Base-by-base conservation (phyloP, 2,113 vertebrate species). In the Microcebus ravelobensis region DNA sequence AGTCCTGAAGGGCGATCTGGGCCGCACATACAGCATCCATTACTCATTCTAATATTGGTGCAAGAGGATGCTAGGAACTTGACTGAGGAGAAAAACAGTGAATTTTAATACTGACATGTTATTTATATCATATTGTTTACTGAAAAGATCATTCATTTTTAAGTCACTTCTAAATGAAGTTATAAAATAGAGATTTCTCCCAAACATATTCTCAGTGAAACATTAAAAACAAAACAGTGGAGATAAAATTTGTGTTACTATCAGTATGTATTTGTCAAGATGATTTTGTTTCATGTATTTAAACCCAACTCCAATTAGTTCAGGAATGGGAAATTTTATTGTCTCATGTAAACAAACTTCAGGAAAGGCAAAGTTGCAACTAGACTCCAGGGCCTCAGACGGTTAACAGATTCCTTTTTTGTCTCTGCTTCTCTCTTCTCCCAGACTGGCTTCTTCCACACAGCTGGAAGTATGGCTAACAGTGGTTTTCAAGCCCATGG, bases 131-230 rank as follows among this genome's bases (percentile, higher is more conserved):
- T 74, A 21, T 29, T 65, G 65, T 94, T 73, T 68, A 67, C 34
- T 7, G 39, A 90, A 90, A 95, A 81, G 48, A 68, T 87, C 0
- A 73, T 57, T 94, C 52, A 55, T 55, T 55, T 90, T 80, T 20
- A 94, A 76, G n/a, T 84, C 7, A 67, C 52, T 77, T 29, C 82
- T 50, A 71, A 87, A 13, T 50, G 23, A n/a, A 85, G 34, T 1
- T 45, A 5, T 87, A 68, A 87, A 89, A 91, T 59, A 50, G 45
- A 59, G 87, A 50, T 34, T 52, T 6, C 31, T 11, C 34, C 36
- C 18, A 92, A 84, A 59, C 57, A 70, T 12, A 25, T 39, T 87
- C 90, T 95, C 25, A 81, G 20, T 39, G 67, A 96, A 92, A 81
- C 34, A 52, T 61, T 12, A 34, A 6, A 57, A 92, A 88, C 36